A percentile compares a stretch with the other conserved stretches of the same genome.
Evolutionary conservation across 2,797 vertebrate species (phyloP).

Genomic region (Ciconia nigra): DNA sequence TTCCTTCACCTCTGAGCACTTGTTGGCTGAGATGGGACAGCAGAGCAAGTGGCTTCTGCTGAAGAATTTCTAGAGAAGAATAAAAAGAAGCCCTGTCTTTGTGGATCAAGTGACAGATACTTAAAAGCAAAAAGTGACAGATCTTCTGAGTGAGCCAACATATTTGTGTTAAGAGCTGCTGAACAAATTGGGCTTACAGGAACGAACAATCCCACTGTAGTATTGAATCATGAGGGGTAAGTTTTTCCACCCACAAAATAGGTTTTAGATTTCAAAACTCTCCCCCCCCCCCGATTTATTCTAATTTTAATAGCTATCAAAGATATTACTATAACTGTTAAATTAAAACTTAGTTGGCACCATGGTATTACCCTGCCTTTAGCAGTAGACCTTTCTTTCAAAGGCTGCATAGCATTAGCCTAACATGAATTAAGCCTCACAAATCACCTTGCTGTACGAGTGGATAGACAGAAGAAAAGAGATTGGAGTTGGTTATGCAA

Average conservation of each 20-base stretch:
- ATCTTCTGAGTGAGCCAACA: constrained; percentile 28
- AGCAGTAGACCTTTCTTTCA: not conserved
- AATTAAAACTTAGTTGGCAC: not conserved
- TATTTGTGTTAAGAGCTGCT: constrained; percentile 16
- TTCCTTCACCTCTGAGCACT: not conserved
- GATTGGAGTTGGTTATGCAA: fast-evolving
- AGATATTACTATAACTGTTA: not conserved
- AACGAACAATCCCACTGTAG: not conserved
- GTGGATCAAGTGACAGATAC: constrained; percentile 31
- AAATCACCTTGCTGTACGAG: not conserved
- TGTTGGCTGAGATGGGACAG: not conserved
- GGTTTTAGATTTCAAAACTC: not conserved
- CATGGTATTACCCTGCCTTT: not conserved
- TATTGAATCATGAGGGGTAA: not conserved
- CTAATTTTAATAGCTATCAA: not conserved
- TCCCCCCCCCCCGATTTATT: fast-evolving
- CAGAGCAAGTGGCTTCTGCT: not conserved
- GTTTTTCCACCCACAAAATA: not conserved
- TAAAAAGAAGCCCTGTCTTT: not conserved
- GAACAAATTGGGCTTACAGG: not conserved
- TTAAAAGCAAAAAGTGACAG: constrained; percentile 31
- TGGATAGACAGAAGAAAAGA: not conserved
- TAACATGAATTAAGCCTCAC: not conserved
- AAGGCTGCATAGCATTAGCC: not conserved
- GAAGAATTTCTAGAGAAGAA: not conserved